phyloP scores from a whole-genome alignment of 2,888 invertebrate species.

The Phaonia tiefii region DNA sequence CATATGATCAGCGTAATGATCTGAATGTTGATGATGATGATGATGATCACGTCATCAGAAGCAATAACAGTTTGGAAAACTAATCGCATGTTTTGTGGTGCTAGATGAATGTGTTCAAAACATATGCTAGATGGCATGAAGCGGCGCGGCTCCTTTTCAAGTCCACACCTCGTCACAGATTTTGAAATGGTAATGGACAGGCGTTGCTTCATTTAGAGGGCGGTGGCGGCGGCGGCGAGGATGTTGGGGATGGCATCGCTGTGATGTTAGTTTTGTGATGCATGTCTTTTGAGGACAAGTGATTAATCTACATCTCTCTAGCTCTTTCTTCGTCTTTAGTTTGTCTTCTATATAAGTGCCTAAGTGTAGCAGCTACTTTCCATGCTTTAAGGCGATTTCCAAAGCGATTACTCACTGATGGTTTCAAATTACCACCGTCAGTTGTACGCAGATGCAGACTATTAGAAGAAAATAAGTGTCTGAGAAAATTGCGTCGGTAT shows the following conservation, averaged over 20 bases:
- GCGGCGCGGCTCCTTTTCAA: slow-evolving; percentile 54
- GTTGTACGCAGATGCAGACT: not conserved
- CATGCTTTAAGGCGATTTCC: slow-evolving; percentile 51
- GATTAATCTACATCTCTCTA: slow-evolving; percentile 28
- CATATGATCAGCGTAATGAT: not conserved
- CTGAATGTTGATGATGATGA: not conserved
- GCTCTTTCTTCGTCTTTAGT: not conserved
- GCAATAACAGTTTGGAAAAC: slow-evolving; percentile 16
- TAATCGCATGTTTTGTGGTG: slow-evolving; percentile 27
- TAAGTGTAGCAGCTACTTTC: slow-evolving; percentile 57
- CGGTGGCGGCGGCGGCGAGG: not conserved
- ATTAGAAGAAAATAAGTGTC: not conserved
- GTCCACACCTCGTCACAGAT: slow-evolving; percentile 52
- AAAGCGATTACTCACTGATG: slow-evolving; percentile 59
- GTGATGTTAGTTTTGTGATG: not conserved
- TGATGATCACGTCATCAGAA: not conserved
- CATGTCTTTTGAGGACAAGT: slow-evolving; percentile 16
- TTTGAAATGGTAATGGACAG: slow-evolving; percentile 48
- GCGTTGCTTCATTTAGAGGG: slow-evolving; percentile 44
- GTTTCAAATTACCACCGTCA: slow-evolving; percentile 50
- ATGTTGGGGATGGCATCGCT: not conserved
- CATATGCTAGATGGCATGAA: slow-evolving; percentile 44
- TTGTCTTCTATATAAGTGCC: slow-evolving; percentile 40
- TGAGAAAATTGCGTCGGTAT: not conserved
- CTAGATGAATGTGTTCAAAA: slow-evolving; percentile 21